Evolutionary conservation across 2,888 invertebrate genomes (phyloP), one percentile per base, ranked within the genome.

Genomic region (Helleia helle): DNA sequence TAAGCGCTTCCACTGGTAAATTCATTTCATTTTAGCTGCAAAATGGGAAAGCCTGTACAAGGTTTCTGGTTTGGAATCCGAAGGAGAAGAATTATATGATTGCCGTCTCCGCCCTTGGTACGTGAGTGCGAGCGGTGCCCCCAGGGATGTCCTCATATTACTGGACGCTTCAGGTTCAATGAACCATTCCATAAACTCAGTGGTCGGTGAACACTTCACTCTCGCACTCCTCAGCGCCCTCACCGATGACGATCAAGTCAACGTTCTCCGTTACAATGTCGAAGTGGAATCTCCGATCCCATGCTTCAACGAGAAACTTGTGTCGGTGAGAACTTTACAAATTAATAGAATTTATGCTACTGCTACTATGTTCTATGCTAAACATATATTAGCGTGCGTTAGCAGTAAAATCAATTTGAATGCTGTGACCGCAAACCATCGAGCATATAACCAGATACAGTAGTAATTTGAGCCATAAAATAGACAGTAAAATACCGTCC

Each of bases 61-160:
- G 47, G 47, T 31, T 15, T 9, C 17, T 3, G 31, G 7, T 11
- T 18, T 79, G 36, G 48, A 56, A 4, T 53, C 62, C 8, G 55
- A 56, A 1, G 56, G 59, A 1, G 68, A 62, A 8, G 71, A 74
- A 31, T 55, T 76, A 5, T 84, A 77, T 52, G 84, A 84, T 52
- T 84, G 84, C 42, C 67, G 84, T 0, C 60, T 83, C 13, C 68
- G 84, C 0, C 73, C 84, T 1, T 84, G 84, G 84, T 84, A 80
- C 52, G 80, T 83, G 36, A 70, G 71, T 42, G 80, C 81, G 0
- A 63, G 69, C 7, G 84, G 84, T 0, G 84, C 84, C 0, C 81
- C 83, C 0, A 58, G 81, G 0, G 84, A 84, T 42, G 56, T 84
- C 0, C 69, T 84, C 36, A 68, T 84, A 6, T 65, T 84, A 2